Percentiles rank a stretch among this genome's conserved stretches.
phyloP scores from a whole-genome alignment of 1,140 invertebrate species.

The Halictus rubicundus region DNA sequence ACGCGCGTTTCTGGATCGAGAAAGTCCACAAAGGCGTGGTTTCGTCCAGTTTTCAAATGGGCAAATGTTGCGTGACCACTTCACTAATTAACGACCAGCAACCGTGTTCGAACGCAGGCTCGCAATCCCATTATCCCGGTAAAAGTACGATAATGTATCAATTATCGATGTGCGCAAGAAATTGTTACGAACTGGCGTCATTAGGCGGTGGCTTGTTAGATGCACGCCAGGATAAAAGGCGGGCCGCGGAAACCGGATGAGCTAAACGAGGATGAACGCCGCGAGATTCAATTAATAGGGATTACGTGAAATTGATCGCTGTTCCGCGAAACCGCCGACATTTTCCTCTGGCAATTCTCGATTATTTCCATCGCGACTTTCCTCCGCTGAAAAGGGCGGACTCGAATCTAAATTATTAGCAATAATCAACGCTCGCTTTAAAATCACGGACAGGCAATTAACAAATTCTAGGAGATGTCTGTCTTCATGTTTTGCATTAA shows the following conservation, averaged over 20 bases:
- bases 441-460: too few species aligned
- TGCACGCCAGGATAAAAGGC: background rate
- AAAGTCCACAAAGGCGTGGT: slow-evolving; percentile 23
- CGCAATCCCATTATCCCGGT: background rate
- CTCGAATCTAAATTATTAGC: too few species aligned
- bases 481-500: too few species aligned
- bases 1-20: slow-evolving; percentile 12
- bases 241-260: background rate
- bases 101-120: background rate
- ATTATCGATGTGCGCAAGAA: background rate
- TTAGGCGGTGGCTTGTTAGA: background rate
- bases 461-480: too few species aligned
- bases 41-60: slow-evolving; percentile 29
- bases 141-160: slow-evolving; percentile 27
- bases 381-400: too few species aligned
- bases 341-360: background rate
- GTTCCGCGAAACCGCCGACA: background rate
- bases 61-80: slow-evolving; percentile 36
- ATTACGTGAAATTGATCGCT: background rate
- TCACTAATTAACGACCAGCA: slow-evolving; percentile 18
- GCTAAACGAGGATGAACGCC: background rate
- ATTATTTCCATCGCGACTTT: too few species aligned
- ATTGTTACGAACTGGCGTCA: background rate
- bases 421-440: too few species aligned
- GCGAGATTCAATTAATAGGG: background rate